phyloP scores from a whole-genome alignment of 2,797 vertebrate genomes.

The Muscicapa comitata region DNA sequence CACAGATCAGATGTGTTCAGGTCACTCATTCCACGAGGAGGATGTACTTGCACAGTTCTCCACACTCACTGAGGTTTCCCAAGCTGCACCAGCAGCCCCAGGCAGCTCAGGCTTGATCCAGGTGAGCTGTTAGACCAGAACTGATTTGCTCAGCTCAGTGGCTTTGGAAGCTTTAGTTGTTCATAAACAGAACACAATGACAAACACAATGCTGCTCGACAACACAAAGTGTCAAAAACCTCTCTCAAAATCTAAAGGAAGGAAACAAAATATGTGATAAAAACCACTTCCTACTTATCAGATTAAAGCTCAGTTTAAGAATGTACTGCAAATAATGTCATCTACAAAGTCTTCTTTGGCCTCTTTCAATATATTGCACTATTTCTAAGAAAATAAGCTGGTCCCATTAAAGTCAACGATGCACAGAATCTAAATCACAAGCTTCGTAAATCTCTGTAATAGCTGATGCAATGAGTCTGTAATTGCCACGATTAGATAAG shows the following conservation, averaged over 20 bases:
- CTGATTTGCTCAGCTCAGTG: neutral
- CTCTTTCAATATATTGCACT: neutral
- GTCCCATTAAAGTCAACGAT: neutral
- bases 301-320: neutral
- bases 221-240: neutral
- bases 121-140: neutral
- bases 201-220: neutral
- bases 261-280: neutral
- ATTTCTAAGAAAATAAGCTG: conserved; percentile 2
- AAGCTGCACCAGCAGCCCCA: neutral
- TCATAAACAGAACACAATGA: neutral
- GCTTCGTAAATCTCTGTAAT: conserved; percentile 13
- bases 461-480: conserved; percentile 55
- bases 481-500: conserved; percentile 54
- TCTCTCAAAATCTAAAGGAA: neutral
- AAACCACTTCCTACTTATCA: neutral
- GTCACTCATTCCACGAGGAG: neutral
- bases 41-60: neutral
- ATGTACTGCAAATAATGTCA: neutral
- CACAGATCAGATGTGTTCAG: neutral
- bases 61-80: neutral
- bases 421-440: conserved; percentile 33
- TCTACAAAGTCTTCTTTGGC: neutral
- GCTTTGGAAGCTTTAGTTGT: neutral
- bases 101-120: neutral